Percentiles rank a stretch among this genome's conserved stretches.
Evolutionary conservation across 2,797 vertebrate species (phyloP).

Genomic region (Phrynocephalus vlangalii): DNA sequence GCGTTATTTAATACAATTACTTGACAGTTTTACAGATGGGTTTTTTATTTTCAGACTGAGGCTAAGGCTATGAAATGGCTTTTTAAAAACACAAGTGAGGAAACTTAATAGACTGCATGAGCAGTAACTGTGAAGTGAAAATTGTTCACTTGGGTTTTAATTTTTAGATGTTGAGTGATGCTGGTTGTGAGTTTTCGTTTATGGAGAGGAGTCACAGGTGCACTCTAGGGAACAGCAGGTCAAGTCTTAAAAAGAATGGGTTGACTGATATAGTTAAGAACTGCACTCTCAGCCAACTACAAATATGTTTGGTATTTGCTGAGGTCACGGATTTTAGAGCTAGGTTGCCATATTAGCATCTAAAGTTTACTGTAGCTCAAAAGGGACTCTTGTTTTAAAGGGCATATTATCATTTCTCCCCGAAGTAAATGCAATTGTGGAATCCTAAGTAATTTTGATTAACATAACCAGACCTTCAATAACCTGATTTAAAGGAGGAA

Average conservation of each 20-base stretch:
- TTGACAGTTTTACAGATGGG: neutral
- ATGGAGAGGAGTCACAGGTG: slow-evolving; percentile 3
- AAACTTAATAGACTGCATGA: slow-evolving; percentile 20
- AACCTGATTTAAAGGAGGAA: slow-evolving; percentile 48
- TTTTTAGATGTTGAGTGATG: slow-evolving; percentile 23
- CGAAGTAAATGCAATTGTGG: slow-evolving; percentile 27
- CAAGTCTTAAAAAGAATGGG: slow-evolving; percentile 8
- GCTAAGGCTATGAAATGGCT: neutral
- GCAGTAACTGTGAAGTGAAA: neutral
- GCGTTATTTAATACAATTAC: neutral
- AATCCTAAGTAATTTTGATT: slow-evolving; percentile 53
- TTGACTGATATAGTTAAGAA: slow-evolving; percentile 39
- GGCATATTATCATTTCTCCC: slow-evolving; percentile 60
- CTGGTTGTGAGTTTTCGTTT: neutral
- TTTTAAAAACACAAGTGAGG: neutral
- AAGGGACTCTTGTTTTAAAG: slow-evolving; percentile 56
- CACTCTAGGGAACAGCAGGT: slow-evolving; percentile 19
- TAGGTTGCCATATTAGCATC: slow-evolving; percentile 40
- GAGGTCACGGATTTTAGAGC: slow-evolving; percentile 49
- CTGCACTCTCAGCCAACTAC: slow-evolving; percentile 24
- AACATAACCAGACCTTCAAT: slow-evolving; percentile 60
- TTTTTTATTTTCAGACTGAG: neutral
- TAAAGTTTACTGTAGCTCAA: slow-evolving; percentile 53
- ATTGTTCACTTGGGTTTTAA: neutral
- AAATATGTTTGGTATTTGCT: slow-evolving; percentile 53